Base-by-base conservation (phyloP, 2,113 vertebrate genomes). In the Heterocephalus glaber region DNA sequence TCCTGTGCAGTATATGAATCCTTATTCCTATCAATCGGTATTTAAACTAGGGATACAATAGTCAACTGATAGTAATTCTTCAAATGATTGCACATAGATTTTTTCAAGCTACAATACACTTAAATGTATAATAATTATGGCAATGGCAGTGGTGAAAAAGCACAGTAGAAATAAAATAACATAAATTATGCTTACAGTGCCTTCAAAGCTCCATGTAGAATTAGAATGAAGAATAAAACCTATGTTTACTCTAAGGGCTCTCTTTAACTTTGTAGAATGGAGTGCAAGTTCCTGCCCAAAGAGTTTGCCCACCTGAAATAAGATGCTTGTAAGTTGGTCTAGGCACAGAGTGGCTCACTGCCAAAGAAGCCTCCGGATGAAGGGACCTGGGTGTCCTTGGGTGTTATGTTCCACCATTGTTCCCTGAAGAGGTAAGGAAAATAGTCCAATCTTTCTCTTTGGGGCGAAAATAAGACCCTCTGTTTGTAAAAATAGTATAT, bases 81-180 rank as follows among this genome's bases (percentile, higher is more conserved):
- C 61, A 96, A 95, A 80, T 47, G 41, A 90, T 22, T 95, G 35
- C 5, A 88, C 56, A 17, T 1, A 90, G 65, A 54, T 76, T 81
- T 84, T 33, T 49, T 63, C 22, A 74, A 66, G 24, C n/a, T 82
- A 30, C 38, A 74, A 89, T 58, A 54, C 7, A 61, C 28, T 77
- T 86, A 89, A 79, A 65, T 92, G 8, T 52, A 52, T 63, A 90
- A 63, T 76, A 94, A 79, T 9, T 26, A 44, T 58, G 58, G 47
- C 16, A 72, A 38, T 12, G 5, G 60, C 2, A 38, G 2, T 33
- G 94, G 44, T 47, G 41, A 76, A 17, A 82, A 63, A 94, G 66
- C 49, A 52, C 16, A 72, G 19, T 74, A 82, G 28, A 91, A 86
- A 87, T 86, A 54, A 86, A 94, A 95, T 91, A 90, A 83, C 77